Percentiles rank a stretch among this genome's conserved stretches.
These are phyloP conservation scores for Amphipyra tragopoginis DNA, from an alignment of 2,888 invertebrate genomes.

Conservation along the genomic window DNA sequence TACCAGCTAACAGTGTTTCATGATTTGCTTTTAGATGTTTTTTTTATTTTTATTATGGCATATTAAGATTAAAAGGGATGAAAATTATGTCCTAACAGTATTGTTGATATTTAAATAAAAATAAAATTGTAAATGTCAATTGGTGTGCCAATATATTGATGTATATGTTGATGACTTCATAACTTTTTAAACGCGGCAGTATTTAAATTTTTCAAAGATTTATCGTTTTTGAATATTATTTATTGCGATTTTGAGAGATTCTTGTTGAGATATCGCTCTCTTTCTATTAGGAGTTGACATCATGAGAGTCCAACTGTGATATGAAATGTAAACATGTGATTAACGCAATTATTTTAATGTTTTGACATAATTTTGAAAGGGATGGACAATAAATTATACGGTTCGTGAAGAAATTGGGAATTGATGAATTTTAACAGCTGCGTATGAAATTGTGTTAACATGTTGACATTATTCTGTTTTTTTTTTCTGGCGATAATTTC, in stretches of 20 bases:
- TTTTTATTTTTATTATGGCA: constrained; percentile 7
- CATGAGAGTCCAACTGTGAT: constrained; percentile 58
- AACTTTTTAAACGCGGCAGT: constrained; percentile 42
- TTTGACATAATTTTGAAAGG: constrained; percentile 61
- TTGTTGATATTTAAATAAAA: constrained; percentile 27
- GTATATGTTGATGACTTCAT: constrained; percentile 39
- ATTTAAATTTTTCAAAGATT: constrained; percentile 52
- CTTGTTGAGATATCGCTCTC: constrained; percentile 27
- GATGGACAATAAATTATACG: constrained; percentile 65
- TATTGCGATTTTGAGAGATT: constrained; percentile 44
- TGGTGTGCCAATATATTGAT: constrained; percentile 52
- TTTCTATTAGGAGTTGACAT: constrained; percentile 32
- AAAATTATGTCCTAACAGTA: constrained; percentile 37
- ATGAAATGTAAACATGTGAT: constrained; percentile 76
- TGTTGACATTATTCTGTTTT: constrained; percentile 39
- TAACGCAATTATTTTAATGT: constrained; percentile 71
- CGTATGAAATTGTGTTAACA: constrained; percentile 28
- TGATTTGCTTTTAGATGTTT: constrained; percentile 42
- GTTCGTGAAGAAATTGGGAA: constrained; percentile 4
- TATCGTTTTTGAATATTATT: constrained; percentile 45
- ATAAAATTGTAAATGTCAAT: constrained; percentile 33
- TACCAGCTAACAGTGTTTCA: constrained; percentile 27
- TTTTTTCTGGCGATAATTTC: constrained; percentile 12
- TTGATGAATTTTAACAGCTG: constrained; percentile 17
- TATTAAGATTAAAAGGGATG: constrained; percentile 14